Evolutionary conservation across 2,888 invertebrate species (phyloP).

Genomic region (Clepsis dumicolana): DNA sequence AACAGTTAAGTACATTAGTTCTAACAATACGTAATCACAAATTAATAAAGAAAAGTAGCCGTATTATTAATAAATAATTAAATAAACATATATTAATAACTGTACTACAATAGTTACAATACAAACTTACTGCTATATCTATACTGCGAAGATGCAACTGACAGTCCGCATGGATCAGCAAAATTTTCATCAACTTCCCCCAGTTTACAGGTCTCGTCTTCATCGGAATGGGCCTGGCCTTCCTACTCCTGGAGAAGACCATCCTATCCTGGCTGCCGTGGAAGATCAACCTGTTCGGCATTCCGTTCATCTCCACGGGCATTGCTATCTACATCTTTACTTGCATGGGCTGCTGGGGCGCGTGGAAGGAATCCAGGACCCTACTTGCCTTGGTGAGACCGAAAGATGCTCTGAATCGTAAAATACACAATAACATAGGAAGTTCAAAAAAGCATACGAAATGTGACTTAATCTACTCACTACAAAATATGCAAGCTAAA

Average conservation of each 20-base stretch:
- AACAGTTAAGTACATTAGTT: too few relatives aligned
- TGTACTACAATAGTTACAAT: too few relatives aligned
- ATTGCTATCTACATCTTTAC: conserved; percentile 4
- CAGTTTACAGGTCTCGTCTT: neutral
- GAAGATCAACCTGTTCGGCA: neutral
- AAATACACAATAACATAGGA: too few relatives aligned
- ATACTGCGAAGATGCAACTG: too few relatives aligned
- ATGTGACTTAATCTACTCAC: too few relatives aligned
- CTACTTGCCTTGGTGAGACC: neutral
- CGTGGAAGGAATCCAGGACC: conserved; percentile 5
- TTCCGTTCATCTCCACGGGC: neutral
- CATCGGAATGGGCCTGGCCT: neutral
- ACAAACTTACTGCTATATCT: too few relatives aligned
- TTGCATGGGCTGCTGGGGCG: conserved; percentile 2
- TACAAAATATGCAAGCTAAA: too few relatives aligned
- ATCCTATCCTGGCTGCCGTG: conserved; percentile 4
- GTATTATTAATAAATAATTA: too few relatives aligned
- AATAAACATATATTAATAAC: too few relatives aligned
- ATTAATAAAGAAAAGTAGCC: too few relatives aligned
- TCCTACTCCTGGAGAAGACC: neutral
- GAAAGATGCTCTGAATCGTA: neutral
- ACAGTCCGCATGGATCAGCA: neutral
- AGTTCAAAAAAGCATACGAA: too few relatives aligned
- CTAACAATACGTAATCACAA: too few relatives aligned
- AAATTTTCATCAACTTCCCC: neutral